These are phyloP conservation scores for Callosobruchus maculatus DNA, from an alignment of 2,888 invertebrate species.

Conservation along the genomic window DNA sequence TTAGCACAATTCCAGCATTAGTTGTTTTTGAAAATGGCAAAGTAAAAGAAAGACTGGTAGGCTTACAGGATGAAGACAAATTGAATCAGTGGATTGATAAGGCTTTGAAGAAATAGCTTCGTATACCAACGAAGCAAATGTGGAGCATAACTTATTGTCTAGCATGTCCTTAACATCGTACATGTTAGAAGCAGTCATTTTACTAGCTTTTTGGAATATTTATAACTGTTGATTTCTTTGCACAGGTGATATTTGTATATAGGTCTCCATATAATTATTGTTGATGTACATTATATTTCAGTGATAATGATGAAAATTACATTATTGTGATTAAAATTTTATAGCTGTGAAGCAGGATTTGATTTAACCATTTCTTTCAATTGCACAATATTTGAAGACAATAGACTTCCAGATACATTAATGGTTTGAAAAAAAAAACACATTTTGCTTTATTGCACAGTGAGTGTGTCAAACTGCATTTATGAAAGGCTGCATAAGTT, in stretches of 20 bases:
- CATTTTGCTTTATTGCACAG: too few species aligned
- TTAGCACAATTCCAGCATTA: constrained; percentile 88
- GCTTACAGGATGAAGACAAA: constrained; percentile 88
- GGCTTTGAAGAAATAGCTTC: constrained; percentile 47
- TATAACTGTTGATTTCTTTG: background rate
- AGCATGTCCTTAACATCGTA: background rate
- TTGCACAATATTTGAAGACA: too few species aligned
- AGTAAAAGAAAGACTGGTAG: constrained; percentile 79
- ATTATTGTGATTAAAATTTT: too few species aligned
- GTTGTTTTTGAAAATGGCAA: constrained; percentile 87
- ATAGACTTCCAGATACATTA: too few species aligned
- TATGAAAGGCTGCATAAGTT: too few species aligned
- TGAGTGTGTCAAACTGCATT: too few species aligned
- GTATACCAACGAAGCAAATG: background rate
- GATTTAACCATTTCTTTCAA: too few species aligned
- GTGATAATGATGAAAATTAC: background rate
- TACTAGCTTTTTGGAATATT: background rate
- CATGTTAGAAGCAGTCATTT: background rate
- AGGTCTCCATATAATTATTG: background rate
- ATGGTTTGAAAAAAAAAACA: too few species aligned
- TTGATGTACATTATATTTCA: background rate
- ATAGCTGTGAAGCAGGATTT: too few species aligned
- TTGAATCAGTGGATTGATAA: constrained; percentile 82
- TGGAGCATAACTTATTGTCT: background rate
- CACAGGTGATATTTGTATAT: background rate